These are phyloP conservation scores for Melierax canorus DNA, from an alignment of 2,113 vertebrate species.

Conservation along the genomic window DNA sequence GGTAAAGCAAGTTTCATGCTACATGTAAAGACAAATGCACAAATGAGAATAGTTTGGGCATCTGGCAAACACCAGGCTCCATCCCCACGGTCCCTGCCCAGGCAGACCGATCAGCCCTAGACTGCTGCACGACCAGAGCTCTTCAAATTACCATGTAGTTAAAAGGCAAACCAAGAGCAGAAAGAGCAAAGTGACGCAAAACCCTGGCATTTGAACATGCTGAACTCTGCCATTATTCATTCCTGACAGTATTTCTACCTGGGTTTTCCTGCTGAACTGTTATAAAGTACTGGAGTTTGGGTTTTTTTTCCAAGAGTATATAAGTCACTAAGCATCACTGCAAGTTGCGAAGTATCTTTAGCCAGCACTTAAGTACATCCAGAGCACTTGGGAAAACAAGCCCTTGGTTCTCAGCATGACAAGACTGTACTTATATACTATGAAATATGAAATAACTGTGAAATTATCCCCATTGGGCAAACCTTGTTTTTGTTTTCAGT, in stretches of 20 bases:
- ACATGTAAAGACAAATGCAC: rapidly evolving
- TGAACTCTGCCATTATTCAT: not conserved
- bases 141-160: rapidly evolving
- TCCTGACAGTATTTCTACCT: not conserved
- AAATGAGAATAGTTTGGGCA: not conserved
- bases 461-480: not conserved
- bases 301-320: not conserved
- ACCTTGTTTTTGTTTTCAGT: not conserved
- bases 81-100: rapidly evolving
- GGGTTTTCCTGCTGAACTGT: not conserved
- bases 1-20: not conserved
- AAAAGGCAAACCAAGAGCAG: not conserved
- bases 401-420: not conserved
- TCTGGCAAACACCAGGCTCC: not conserved
- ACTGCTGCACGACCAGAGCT: not conserved
- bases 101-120: not conserved
- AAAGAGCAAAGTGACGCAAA: not conserved
- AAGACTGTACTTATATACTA: rapidly evolving
- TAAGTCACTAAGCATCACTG: not conserved
- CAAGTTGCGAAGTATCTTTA: not conserved
- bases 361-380: not conserved
- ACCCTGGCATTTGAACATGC: not conserved
- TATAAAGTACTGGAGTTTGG: not conserved
- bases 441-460: not conserved
- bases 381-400: not conserved